Evolutionary conservation across 1,140 invertebrate genomes (phyloP).

Genomic region (Tetramorium alpestre): DNA sequence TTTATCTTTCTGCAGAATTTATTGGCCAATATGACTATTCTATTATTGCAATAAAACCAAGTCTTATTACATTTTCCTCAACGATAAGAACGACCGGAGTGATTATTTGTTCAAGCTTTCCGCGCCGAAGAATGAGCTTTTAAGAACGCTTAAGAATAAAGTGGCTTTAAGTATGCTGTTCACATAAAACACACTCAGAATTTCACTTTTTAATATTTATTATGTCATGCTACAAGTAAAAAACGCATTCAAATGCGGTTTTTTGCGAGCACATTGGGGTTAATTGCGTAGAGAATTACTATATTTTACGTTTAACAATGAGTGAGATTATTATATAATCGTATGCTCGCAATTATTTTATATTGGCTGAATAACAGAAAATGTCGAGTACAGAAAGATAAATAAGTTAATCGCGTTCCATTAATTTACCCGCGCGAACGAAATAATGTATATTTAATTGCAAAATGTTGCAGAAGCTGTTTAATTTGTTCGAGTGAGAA

Average conservation of each 20-base stretch:
- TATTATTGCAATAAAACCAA: conserved; percentile 1
- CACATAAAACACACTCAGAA: neutral
- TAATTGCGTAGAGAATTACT: neutral
- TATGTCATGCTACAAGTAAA: neutral
- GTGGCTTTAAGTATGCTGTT: neutral
- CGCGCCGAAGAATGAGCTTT: neutral
- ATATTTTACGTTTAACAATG: neutral
- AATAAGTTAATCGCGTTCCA: neutral
- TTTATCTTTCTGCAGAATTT: neutral
- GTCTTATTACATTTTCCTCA: neutral
- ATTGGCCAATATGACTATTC: neutral
- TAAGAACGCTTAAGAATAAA: neutral
- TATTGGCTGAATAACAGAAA: neutral
- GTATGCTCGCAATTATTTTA: neutral
- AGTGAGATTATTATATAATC: neutral
- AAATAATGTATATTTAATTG: neutral
- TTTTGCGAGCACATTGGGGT: neutral
- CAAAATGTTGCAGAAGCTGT: neutral
- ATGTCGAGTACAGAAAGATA: neutral
- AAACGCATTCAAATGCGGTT: neutral
- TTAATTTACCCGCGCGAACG: neutral
- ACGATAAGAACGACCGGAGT: neutral
- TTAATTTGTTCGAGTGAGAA: neutral
- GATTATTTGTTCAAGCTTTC: conserved; percentile 12
- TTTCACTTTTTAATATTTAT: neutral